Evolutionary conservation across 2,888 invertebrate genomes (phyloP), one percentile per base, ranked within the genome.

Genomic region (Leucania comma): DNA sequence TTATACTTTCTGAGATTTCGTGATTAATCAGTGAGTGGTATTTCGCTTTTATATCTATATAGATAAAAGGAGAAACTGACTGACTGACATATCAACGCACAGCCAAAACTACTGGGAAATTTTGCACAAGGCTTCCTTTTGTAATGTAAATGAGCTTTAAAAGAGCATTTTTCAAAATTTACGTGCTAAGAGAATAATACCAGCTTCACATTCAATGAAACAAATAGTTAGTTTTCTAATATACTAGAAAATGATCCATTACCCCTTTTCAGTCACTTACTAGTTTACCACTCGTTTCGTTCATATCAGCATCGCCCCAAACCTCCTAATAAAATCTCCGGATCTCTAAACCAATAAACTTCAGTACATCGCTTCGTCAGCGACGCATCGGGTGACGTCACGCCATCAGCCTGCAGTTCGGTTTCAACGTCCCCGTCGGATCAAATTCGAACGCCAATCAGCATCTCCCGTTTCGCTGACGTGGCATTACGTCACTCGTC

Each of bases 361-460:
- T 80, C 85, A 74, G 62, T 63, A 56, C 58, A 73, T 64, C 59
- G 76, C 63, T 26, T 50, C 60, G 72, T 75, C 78, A 74, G 71
- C 80, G 74, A 65, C 77, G 85, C 80, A 74, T 82, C 80, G 66
- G 56, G 60, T 78, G 72, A 77, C 74, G 71, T 68, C 75, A 59
- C 26, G 68, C 75, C 78, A 71, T 65, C 75, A 71, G 57, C 68
- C 61, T 75, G 70, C 83, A 85, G 81, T 79, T 84, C 72, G 63
- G 61, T 83, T 83, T 83, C 69, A 73, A 75, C 71, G 74, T 63
- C 65, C 66, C 61, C 71, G 73, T 60, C 85, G 71, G 70, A 83
- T 85, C 78, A 81, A 83, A 78, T 84, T 74, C 74, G 62, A 78
- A 74, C 70, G 72, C 83, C 83, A 83, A 85, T 84, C 81, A 85